phyloP scores from a whole-genome alignment of 2,797 vertebrate genomes.

The Prionace glauca region DNA sequence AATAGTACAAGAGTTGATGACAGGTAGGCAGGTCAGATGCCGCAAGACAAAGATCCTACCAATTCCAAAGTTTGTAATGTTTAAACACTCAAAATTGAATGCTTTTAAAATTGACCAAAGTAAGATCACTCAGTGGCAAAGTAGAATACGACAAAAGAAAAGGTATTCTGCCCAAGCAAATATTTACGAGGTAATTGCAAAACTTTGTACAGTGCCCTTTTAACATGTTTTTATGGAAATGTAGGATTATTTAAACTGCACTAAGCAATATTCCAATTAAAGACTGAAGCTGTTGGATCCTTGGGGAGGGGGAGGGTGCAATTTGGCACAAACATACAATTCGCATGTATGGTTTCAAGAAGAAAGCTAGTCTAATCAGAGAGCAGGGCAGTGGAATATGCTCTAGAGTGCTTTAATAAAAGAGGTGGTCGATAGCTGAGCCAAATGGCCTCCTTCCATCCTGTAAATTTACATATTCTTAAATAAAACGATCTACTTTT shows the following conservation, averaged over 20 bases:
- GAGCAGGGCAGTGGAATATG: background rate
- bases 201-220: background rate
- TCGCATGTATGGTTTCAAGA: background rate
- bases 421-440: background rate
- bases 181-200: background rate
- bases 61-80: background rate
- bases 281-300: background rate
- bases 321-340: background rate
- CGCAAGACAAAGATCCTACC: background rate
- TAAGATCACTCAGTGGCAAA: background rate
- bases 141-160: background rate
- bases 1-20: background rate
- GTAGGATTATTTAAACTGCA: background rate
- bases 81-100: background rate
- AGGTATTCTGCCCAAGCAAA: background rate
- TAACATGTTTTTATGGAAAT: background rate
- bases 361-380: too few species aligned
- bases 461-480: background rate
- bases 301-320: background rate
- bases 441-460: background rate
- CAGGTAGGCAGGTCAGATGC: background rate
- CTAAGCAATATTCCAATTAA: background rate
- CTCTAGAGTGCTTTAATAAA: background rate
- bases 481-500: background rate
- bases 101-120: background rate